These are phyloP conservation scores for Tychaedon coryphoeus DNA, from an alignment of 2,113 vertebrate genomes.

Conservation along the genomic window DNA sequence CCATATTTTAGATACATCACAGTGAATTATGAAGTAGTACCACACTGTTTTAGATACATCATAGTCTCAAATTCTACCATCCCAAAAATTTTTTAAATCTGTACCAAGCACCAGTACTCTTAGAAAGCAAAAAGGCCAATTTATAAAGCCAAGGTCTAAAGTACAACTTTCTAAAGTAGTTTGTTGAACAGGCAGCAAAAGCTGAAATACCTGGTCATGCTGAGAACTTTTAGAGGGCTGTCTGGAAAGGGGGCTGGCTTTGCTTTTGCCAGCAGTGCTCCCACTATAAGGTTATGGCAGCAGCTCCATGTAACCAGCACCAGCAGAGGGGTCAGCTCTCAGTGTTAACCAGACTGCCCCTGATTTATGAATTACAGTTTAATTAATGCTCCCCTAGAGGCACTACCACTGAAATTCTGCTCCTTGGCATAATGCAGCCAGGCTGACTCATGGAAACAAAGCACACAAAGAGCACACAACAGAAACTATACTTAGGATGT, in stretches of 20 bases:
- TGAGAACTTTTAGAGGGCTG: neutral
- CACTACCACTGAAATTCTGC: neutral
- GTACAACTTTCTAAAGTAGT: neutral
- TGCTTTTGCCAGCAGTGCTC: neutral
- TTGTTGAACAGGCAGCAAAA: neutral
- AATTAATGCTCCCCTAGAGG: neutral
- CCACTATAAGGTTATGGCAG: neutral
- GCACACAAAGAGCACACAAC: neutral
- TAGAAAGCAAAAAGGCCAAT: neutral
- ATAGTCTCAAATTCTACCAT: neutral
- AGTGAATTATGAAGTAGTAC: neutral
- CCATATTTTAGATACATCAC: neutral
- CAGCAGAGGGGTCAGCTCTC: neutral
- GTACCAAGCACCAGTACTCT: neutral
- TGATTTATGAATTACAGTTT: neutral
- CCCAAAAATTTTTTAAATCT: neutral
- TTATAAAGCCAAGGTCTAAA: neutral
- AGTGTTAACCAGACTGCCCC: neutral
- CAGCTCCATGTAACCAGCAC: neutral
- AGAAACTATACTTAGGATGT: neutral
- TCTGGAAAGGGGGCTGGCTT: neutral
- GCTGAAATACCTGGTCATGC: neutral
- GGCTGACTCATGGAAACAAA: neutral
- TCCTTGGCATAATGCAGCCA: neutral
- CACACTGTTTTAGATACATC: neutral